These are phyloP conservation scores for Ambastaia sidthimunki DNA, from an alignment of 2,797 vertebrate species.

Conservation along the genomic window DNA sequence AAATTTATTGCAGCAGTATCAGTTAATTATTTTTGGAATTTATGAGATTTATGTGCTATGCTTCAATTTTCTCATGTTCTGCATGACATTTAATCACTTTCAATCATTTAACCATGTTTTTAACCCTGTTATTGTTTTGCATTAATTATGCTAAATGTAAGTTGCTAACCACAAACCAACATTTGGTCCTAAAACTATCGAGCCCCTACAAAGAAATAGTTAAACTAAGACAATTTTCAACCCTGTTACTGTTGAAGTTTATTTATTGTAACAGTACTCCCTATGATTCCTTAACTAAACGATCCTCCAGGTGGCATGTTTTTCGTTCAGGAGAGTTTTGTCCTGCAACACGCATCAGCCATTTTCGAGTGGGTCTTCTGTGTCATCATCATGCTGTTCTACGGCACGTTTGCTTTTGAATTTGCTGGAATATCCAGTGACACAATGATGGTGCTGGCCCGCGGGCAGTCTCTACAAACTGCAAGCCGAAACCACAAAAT, in stretches of 20 bases:
- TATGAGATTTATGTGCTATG: too few species aligned
- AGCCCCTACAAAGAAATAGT: not conserved
- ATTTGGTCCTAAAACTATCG: not conserved
- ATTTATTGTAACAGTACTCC: not conserved
- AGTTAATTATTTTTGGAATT: too few species aligned
- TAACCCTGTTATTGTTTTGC: not conserved
- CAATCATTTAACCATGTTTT: not conserved
- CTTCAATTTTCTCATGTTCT: too few species aligned
- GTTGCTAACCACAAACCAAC: not conserved
- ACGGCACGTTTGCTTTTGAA: constrained; percentile 83
- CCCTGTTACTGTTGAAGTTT: not conserved
- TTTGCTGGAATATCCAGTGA: constrained; percentile 77
- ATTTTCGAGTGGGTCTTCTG: constrained; percentile 85
- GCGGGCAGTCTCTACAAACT: constrained; percentile 61
- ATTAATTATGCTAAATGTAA: not conserved
- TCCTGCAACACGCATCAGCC: constrained; percentile 81
- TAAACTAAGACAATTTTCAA: not conserved
- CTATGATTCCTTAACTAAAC: constrained; percentile 69
- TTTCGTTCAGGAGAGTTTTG: constrained; percentile 81
- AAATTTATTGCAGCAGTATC: too few species aligned
- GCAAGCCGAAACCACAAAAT: constrained; percentile 58
- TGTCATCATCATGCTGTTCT: constrained; percentile 82
- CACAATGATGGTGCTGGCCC: constrained; percentile 79
- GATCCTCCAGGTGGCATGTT: constrained; percentile 77
- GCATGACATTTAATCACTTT: not conserved